These are phyloP conservation scores for Falco punctatus DNA, from an alignment of 2,113 vertebrate genomes.

Conservation along the genomic window DNA sequence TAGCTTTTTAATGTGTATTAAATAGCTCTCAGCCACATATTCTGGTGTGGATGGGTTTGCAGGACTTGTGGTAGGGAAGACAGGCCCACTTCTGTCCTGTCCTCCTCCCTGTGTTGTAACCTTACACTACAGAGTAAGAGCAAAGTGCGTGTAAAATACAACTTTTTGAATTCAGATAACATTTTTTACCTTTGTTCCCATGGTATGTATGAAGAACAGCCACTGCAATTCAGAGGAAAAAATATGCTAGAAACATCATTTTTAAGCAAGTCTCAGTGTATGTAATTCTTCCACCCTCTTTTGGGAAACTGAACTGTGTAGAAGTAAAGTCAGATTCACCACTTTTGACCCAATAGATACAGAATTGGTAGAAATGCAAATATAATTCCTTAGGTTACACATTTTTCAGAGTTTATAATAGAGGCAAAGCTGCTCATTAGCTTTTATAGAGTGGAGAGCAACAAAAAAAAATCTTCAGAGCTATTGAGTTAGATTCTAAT, in stretches of 20 bases:
- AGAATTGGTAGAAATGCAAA: neutral
- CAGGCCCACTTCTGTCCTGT: neutral
- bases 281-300: neutral
- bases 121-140: neutral
- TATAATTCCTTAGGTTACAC: neutral
- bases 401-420: neutral
- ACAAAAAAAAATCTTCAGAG: neutral
- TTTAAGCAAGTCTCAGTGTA: neutral
- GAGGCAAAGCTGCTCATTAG: neutral
- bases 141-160: neutral
- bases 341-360: neutral
- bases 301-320: neutral
- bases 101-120: neutral
- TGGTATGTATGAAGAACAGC: neutral
- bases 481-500: neutral
- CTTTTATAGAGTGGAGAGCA: neutral
- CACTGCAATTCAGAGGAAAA: neutral
- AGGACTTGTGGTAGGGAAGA: neutral
- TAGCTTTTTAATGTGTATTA: neutral
- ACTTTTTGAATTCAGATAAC: neutral
- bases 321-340: neutral
- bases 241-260: neutral
- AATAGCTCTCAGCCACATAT: neutral
- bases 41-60: neutral
- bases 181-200: neutral